A percentile compares a stretch with the other conserved stretches of the same genome.
phyloP scores from a whole-genome alignment of 2,797 vertebrate genomes.

The Sebastes taczanowskii region DNA sequence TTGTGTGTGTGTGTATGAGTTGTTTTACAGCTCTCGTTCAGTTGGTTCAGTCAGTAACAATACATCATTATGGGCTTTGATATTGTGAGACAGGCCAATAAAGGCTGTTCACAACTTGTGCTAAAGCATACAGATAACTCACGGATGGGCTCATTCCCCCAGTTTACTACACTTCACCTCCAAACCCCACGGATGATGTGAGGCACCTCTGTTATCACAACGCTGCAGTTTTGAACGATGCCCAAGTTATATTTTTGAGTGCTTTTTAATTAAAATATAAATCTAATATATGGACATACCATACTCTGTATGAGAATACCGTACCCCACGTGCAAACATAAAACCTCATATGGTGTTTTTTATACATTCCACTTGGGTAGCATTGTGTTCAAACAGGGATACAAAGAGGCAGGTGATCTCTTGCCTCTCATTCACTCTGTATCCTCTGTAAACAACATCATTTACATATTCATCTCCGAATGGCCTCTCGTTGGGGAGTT shows the following conservation, averaged over 20 bases:
- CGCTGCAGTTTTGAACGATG: neutral
- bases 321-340: neutral
- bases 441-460: neutral
- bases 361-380: neutral
- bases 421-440: neutral
- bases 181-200: neutral
- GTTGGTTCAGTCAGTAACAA: slow-evolving; percentile 24
- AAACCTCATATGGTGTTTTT: neutral
- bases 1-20: slow-evolving; percentile 4
- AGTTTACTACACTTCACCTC: slow-evolving; percentile 6
- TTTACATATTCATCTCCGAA: slow-evolving; percentile 9
- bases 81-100: slow-evolving; percentile 23
- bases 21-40: slow-evolving; percentile 12
- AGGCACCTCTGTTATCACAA: neutral
- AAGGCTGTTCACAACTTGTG: slow-evolving; percentile 3
- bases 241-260: neutral
- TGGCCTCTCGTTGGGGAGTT: neutral
- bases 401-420: neutral
- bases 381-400: neutral
- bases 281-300: neutral
- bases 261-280: slow-evolving; percentile 9
- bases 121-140: neutral
- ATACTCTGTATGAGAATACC: neutral
- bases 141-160: neutral
- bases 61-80: slow-evolving; percentile 34